A percentile compares a stretch with the other conserved stretches of the same genome.
Evolutionary conservation across 2,797 vertebrate genomes (phyloP).

Genomic region (Sebastes diploproa): DNA sequence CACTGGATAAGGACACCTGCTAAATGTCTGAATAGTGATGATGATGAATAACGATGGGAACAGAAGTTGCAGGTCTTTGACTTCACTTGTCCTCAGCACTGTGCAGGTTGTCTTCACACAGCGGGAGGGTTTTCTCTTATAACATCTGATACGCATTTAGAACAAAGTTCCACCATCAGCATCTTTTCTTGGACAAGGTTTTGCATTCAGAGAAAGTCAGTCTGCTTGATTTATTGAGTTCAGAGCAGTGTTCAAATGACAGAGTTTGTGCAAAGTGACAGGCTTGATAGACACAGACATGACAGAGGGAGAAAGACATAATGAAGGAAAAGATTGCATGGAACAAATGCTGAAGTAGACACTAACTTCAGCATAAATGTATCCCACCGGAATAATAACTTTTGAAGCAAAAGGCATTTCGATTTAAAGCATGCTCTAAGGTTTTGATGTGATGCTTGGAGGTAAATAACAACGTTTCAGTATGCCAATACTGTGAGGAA

Average conservation of each 20-base stretch:
- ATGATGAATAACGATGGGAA: not conserved
- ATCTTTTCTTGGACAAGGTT: not conserved
- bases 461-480: constrained; percentile 1
- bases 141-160: not conserved
- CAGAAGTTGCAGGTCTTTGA: not conserved
- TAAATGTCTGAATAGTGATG: not conserved
- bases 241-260: not conserved
- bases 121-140: not conserved
- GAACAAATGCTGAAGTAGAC: not conserved
- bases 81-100: not conserved
- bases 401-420: not conserved
- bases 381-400: not conserved
- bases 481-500: not conserved
- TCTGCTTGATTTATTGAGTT: not conserved
- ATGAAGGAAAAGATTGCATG: not conserved
- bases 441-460: not conserved
- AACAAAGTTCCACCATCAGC: constrained; percentile 1
- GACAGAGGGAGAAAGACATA: not conserved
- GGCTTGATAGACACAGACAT: not conserved
- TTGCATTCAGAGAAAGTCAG: not conserved
- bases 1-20: not conserved
- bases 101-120: not conserved
- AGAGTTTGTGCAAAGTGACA: not conserved
- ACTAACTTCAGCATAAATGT: not conserved
- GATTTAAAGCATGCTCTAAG: not conserved